Evolutionary conservation across 2,113 vertebrate species (phyloP).

Genomic region (Dasyornis broadbenti): DNA sequence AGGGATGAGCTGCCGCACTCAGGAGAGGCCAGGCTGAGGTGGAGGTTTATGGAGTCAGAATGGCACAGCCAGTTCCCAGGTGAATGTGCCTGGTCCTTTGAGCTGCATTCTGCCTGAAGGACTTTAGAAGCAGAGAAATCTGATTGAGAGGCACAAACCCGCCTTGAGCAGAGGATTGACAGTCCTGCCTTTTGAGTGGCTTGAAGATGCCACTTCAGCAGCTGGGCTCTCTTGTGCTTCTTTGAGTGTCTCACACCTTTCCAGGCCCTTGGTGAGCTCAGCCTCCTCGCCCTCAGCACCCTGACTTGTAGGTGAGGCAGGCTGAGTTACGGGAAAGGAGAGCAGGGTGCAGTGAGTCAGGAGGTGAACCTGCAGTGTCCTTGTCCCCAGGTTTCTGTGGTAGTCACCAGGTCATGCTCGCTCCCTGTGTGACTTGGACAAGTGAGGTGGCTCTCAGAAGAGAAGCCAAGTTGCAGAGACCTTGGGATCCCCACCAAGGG

Average conservation of each 20-base stretch:
- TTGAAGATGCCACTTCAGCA: neutral
- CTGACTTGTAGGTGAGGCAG: neutral
- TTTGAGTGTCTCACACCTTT: neutral
- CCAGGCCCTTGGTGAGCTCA: neutral
- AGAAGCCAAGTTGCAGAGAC: neutral
- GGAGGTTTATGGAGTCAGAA: neutral
- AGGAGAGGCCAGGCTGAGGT: neutral
- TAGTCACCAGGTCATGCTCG: neutral
- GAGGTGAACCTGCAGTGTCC: neutral
- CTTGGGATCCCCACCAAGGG: neutral
- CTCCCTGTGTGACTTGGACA: neutral
- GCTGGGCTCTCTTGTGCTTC: neutral
- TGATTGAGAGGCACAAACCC: neutral
- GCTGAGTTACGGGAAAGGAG: neutral
- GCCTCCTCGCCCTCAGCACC: neutral
- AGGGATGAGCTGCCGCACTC: neutral
- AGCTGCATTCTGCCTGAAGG: neutral
- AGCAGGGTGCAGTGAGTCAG: neutral
- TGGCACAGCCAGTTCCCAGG: neutral
- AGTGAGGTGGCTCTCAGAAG: neutral
- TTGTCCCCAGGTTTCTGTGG: neutral
- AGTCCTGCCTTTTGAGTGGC: neutral
- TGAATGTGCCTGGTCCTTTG: neutral
- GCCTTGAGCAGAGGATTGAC: neutral
- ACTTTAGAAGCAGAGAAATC: neutral